Base-by-base conservation (phyloP, 2,113 vertebrate genomes). In the Vidua chalybeata region DNA sequence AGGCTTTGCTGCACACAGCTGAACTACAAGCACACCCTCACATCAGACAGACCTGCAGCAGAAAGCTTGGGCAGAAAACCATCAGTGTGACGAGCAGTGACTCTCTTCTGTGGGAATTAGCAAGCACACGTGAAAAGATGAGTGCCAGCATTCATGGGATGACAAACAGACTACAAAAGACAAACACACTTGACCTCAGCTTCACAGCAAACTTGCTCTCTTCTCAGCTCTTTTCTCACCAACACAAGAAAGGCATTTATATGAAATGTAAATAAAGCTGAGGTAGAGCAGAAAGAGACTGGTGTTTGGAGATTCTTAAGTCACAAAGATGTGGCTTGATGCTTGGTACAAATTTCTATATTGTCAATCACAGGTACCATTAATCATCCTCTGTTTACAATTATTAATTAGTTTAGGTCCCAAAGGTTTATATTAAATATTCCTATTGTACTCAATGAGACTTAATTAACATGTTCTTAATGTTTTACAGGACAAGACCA, bases 41-140 rank as follows among this genome's bases (percentile, higher is more conserved):
- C 69, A 31, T 17, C 56, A 72, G 31, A 33, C 67, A 73, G 63
- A 43, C 11, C 33, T 59, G 39, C 0, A 1, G 58, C 58, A 71
- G 46, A 86, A 72, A 49, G 26, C 23, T 7, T 2, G 35, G 63
- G 46, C 54, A 86, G 48, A 33, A 20, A 80, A 49, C 19, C 4
- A 0, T 3, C 3, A 0, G 28, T 2, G 1, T 18, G 31, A 45
- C 14, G 3, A 48, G 56, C 52, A 73, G 45, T 0, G 0, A 7
- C 72, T 35, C 39, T 0, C 0, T 4, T 23, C 2, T 0, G 10
- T 9, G 18, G 45, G 20, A n/a, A 59, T 37, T 22, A 33, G 48
- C 63, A 58, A 51, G 13, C 2, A 0, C 18, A 6, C 2, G 2
- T 11, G 18, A 28, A 41, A 62, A 66, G 64, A 43, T 4, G 14